A percentile compares a stretch with the other conserved stretches of the same genome.
Evolutionary conservation across 2,113 vertebrate genomes (phyloP).

Genomic region (Corapipo altera): DNA sequence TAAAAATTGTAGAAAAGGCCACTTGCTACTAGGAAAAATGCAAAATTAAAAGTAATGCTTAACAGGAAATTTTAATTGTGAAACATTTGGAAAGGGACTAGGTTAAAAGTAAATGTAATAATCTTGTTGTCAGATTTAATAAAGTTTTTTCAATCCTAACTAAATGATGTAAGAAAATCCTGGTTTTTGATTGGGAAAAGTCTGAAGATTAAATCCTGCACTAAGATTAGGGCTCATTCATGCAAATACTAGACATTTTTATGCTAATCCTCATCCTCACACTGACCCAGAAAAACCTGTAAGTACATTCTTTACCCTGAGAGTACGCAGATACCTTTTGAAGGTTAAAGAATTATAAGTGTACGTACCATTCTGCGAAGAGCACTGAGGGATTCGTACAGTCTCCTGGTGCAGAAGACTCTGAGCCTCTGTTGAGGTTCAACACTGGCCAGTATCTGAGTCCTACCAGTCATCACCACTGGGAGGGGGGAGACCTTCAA

Average conservation of each 20-base stretch:
- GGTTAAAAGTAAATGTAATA: background rate
- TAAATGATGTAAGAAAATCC: background rate
- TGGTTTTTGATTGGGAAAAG: background rate
- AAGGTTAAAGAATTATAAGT: background rate
- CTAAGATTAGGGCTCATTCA: background rate
- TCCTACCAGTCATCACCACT: background rate
- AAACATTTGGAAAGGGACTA: background rate
- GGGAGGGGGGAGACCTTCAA: background rate
- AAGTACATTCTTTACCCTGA: background rate
- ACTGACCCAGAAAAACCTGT: background rate
- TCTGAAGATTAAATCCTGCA: background rate
- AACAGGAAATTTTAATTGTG: background rate
- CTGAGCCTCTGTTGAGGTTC: background rate
- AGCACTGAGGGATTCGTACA: background rate
- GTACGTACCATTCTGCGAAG: background rate
- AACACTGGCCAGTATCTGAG: background rate
- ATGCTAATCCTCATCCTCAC: background rate
- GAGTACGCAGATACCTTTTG: background rate
- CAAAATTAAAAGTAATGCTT: background rate
- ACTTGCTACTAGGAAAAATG: background rate
- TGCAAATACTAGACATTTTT: background rate
- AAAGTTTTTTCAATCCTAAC: background rate
- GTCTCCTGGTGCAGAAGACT: background rate
- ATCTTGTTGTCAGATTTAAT: background rate
- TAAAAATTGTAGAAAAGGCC: background rate